Evolutionary conservation across 2,113 vertebrate genomes (phyloP).

Genomic region (Oryzias javanicus): DNA sequence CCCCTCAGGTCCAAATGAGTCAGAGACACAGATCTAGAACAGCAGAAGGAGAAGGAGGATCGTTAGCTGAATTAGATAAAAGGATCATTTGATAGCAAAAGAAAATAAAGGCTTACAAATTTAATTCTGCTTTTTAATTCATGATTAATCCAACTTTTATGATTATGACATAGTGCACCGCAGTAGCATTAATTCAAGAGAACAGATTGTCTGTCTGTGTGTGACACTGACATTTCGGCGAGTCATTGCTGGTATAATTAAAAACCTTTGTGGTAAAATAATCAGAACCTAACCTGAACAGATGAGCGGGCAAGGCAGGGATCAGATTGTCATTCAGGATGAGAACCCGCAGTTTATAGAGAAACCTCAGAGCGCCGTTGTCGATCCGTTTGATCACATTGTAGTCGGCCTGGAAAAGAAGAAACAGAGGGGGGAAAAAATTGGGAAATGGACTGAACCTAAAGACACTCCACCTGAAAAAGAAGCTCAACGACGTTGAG

Average conservation of each 20-base stretch:
- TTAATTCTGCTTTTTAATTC: conserved; percentile 35
- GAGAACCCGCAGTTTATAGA: conserved; percentile 93
- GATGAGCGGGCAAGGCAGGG: conserved; percentile 90
- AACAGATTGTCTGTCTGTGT: conserved; percentile 27
- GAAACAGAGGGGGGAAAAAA: conserved; percentile 26
- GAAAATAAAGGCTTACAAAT: conserved; percentile 32
- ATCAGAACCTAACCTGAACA: conserved; percentile 79
- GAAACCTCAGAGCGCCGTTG: conserved; percentile 93
- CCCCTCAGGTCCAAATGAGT: conserved; percentile 97
- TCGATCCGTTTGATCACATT: conserved; percentile 97
- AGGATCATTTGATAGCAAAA: conserved; percentile 20
- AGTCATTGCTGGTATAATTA: conserved; percentile 32
- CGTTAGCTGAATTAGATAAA: conserved; percentile 45
- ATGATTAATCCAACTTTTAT: conserved; percentile 35
- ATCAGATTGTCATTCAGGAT: conserved; percentile 99
- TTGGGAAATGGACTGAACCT: conserved; percentile 30
- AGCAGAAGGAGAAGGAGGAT: conserved; percentile 11
- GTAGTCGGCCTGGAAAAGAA: conserved; percentile 88
- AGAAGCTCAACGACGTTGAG: conserved; percentile 10
- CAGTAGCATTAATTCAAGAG: conserved; percentile 33
- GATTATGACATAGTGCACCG: conserved; percentile 25
- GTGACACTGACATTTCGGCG: conserved; percentile 36
- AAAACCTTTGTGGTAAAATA: conserved; percentile 43
- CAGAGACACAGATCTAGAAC: conserved; percentile 89
- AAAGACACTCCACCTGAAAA: conserved; percentile 13